These are phyloP conservation scores for Tribolium castaneum DNA, from an alignment of 1,140 invertebrate genomes.

Conservation along the genomic window DNA sequence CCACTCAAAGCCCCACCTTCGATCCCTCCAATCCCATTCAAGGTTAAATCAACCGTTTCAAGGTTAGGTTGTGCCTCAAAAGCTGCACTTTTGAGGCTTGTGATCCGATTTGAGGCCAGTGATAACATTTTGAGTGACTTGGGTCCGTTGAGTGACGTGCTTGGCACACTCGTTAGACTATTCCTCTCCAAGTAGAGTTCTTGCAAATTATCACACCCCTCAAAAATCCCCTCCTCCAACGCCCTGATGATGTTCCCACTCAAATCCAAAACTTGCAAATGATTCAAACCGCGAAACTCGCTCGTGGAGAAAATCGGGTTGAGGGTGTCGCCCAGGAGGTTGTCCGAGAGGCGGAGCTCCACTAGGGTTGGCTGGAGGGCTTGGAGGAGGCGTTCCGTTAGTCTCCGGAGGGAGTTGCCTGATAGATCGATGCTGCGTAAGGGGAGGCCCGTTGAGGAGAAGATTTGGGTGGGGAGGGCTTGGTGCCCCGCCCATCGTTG, in stretches of 20 bases:
- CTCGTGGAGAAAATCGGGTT: conserved; percentile 90
- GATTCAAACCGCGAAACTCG: conserved; percentile 81
- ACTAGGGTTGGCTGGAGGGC: conserved; percentile 75
- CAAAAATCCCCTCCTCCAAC: conserved; percentile 86
- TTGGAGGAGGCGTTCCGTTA: conserved; percentile 81
- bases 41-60: conserved; percentile 78
- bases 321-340: conserved; percentile 86
- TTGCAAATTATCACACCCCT: conserved; percentile 80
- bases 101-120: conserved; percentile 64
- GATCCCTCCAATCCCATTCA: conserved; percentile 77
- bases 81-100: conserved; percentile 70
- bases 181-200: conserved; percentile 85
- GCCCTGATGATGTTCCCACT: conserved; percentile 82
- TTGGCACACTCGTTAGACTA: conserved; percentile 79
- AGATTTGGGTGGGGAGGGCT: conserved; percentile 78
- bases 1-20: conserved; percentile 79
- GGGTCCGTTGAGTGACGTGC: conserved; percentile 82
- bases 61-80: conserved; percentile 76
- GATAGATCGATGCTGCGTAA: conserved; percentile 83
- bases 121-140: conserved; percentile 77
- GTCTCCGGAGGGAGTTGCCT: conserved; percentile 80
- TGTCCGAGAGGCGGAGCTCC: conserved; percentile 80
- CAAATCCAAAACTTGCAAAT: conserved; percentile 80
- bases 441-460: conserved; percentile 72
- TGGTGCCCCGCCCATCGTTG: conserved; percentile 84